Evolutionary conservation across 2,888 invertebrate species (phyloP), one percentile per base, ranked within the genome.

Genomic region (Lagria hirta): DNA sequence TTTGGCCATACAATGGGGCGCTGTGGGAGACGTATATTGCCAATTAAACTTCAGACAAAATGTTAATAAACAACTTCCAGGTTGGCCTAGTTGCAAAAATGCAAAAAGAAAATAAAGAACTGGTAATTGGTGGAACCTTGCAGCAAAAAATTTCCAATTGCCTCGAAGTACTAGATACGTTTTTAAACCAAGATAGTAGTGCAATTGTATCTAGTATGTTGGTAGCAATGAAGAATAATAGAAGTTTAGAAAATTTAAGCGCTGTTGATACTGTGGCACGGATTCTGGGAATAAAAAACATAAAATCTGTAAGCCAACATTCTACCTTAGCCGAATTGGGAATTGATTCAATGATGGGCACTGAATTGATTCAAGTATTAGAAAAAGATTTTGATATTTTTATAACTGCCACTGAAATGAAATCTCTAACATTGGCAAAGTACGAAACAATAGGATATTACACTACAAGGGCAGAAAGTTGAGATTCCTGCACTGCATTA

Each of bases 161-260:
- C 62, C 66, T 84, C 23, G 66, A 74, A 35, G 70, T 75, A 1
- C 64, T 84, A 41, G 84, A 86, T 62, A 74, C 73, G 28, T 79
- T 96, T 71, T 72, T 97, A 37, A 78, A 78, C 45, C 82, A 83
- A 43, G 59, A 70, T 3, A 68, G 73, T 1, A 68, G 73, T 1
- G 72, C 86, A 0, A 75, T 90, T 11, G 86, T 89, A 0, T 76
- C 84, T 0, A 87, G 87, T 49, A 87, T 90, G 73, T 88, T 94
- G 0, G 84, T 90, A 0, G 92, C 92, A 0, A 87, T 90, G 64
- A 90, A 88, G 72, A 76, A 79, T 52, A 73, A 76, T 0, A 78
- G 78, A 0, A 77, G 77, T 0, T 74, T 76, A 3, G 79, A 80
- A 1, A 77, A 80, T 35, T 78, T 79, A 18, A 81, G 79, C 55